Conservation (phyloP, 2,888 invertebrate genomes). For the Gari tellinella region DNA sequence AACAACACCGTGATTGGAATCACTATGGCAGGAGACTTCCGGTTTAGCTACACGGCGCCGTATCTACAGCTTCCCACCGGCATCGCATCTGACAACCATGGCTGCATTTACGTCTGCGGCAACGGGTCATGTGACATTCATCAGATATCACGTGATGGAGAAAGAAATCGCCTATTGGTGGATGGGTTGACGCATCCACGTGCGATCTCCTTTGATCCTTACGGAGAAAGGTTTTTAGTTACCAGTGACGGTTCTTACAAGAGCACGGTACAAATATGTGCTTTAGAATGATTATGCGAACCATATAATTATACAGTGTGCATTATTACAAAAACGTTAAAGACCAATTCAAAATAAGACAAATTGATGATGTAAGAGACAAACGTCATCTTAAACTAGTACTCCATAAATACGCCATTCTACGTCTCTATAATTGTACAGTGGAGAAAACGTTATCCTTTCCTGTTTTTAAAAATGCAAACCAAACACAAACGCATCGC, state of each 20-base stretch:
- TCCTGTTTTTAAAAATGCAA: too few relatives aligned
- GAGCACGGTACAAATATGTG: conserved; percentile 54
- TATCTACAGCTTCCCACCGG: conserved; percentile 56
- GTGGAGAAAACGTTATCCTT: too few relatives aligned
- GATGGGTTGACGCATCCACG: conserved; percentile 58
- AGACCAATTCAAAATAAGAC: neutral
- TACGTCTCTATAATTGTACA: too few relatives aligned
- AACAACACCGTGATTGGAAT: conserved; percentile 57
- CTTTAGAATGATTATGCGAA: conserved; percentile 22
- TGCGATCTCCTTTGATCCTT: conserved; percentile 59
- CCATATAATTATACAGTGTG: neutral
- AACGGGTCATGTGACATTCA: conserved; percentile 61
- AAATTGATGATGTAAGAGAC: too few relatives aligned
- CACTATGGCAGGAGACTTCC: conserved; percentile 50
- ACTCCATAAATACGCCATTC: too few relatives aligned
- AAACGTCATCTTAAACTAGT: too few relatives aligned
- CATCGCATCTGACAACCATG: conserved; percentile 58
- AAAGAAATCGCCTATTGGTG: conserved; percentile 46
- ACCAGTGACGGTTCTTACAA: conserved; percentile 60
- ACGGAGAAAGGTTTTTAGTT: conserved; percentile 51
- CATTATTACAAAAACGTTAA: neutral
- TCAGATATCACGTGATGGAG: conserved; percentile 55
- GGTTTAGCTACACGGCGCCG: conserved; percentile 40
- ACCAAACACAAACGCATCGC: too few relatives aligned
- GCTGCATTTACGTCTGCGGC: conserved; percentile 59